Evolutionary conservation across 2,888 invertebrate species (phyloP).

Genomic region (Aricia artaxerxes): DNA sequence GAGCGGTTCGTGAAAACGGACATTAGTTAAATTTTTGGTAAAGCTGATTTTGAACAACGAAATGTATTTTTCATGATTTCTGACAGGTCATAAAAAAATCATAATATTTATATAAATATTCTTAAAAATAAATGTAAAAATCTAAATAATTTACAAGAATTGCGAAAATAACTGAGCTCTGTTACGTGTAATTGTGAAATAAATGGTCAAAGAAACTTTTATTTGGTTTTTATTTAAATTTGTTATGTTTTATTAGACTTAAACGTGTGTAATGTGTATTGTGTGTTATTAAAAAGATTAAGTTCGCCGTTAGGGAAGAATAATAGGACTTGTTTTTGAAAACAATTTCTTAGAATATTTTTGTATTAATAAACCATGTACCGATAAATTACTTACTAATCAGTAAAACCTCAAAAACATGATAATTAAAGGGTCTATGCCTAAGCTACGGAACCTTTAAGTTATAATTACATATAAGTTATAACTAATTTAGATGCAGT

Average conservation of each 20-base stretch:
- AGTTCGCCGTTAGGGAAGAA: background rate
- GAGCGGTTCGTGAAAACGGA: background rate
- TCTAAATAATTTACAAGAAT: background rate
- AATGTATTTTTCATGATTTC: background rate
- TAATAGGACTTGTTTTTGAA: background rate
- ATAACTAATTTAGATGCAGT: background rate
- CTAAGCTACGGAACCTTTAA: no score
- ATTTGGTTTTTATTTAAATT: background rate
- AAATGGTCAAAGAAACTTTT: background rate
- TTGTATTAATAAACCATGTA: no score
- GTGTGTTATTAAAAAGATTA: background rate
- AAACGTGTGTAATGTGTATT: background rate
- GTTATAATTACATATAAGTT: no score
- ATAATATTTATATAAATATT: background rate
- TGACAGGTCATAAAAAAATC: background rate
- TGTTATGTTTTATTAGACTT: background rate
- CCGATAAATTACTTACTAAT: no score
- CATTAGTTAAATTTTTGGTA: background rate
- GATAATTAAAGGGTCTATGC: no score
- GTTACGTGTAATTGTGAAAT: background rate
- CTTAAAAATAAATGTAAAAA: background rate
- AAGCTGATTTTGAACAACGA: background rate
- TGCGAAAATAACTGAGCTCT: background rate
- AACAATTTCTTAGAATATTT: no score
- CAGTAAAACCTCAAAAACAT: no score